phyloP scores from a whole-genome alignment of 2,113 vertebrate species.

The Phalacrocorax pelagicus region DNA sequence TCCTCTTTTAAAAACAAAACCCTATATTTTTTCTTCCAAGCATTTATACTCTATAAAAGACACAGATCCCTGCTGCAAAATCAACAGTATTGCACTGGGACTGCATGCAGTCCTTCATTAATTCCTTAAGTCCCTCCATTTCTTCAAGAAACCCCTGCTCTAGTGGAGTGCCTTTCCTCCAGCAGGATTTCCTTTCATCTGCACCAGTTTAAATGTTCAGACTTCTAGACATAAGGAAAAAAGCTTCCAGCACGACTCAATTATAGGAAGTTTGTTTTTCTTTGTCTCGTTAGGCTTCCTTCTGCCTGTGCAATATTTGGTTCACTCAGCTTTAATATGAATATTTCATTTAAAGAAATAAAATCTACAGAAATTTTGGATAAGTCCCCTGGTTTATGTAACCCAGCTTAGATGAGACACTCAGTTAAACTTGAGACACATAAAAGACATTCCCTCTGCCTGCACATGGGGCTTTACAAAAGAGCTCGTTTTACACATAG shows the following conservation, averaged over 20 bases:
- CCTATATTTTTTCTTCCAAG: background rate
- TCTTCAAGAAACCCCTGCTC: background rate
- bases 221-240: slow-evolving; percentile 4
- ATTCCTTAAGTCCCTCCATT: background rate
- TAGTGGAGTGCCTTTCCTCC: background rate
- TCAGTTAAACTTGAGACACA: background rate
- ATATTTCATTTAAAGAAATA: slow-evolving; percentile 21
- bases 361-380: background rate
- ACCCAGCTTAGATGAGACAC: background rate
- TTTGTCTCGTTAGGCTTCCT: slow-evolving; percentile 18
- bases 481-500: background rate
- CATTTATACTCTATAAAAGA: background rate
- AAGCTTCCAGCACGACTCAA: background rate
- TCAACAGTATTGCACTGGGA: background rate
- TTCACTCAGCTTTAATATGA: background rate
- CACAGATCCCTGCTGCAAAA: background rate
- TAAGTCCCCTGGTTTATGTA: background rate
- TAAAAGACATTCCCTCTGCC: background rate
- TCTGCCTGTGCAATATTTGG: background rate
- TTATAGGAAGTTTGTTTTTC: slow-evolving; percentile 34
- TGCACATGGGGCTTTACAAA: background rate
- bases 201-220: slow-evolving; percentile 5
- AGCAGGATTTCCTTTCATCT: slow-evolving; percentile 20
- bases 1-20: background rate
- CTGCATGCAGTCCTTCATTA: background rate